Evolutionary conservation across 2,888 invertebrate species (phyloP), one percentile per base, ranked within the genome.

Genomic region (Lasioglossum calceatum): DNA sequence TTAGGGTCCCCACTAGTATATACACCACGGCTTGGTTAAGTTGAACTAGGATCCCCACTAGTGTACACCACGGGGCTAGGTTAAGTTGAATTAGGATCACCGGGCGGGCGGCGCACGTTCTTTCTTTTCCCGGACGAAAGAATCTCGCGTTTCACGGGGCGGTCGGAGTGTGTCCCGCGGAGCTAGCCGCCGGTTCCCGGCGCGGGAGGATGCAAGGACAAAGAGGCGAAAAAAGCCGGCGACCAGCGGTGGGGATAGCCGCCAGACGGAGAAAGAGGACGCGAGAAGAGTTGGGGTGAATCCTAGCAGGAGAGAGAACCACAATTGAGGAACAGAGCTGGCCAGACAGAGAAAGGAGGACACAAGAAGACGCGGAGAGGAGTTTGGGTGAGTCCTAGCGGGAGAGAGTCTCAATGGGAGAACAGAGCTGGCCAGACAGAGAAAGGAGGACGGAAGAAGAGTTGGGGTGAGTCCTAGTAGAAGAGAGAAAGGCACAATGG

Each of bases 141-240:
- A 91, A 90, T 90, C 87, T 91, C 89, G 89, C 91, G 87, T 81
- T 85, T 90, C 87, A 88, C 90, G 86, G 86, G 87, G 84, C 90
- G 77, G 84, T 83, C 79, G 82, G 91, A 89, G 88, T 89, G 87
- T 81, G 87, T 89, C 87, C 90, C 91, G 90, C 80, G 90, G 87
- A 85, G 91, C 88, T 90, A 87, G 86, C 90, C 88, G 88, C 85
- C 86, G 91, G 88, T 91, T 91, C 90, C 89, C 90, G 90, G 91
- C 89, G 91, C 91, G 91, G 91, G 91, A 91, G 91, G 91, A 91
- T 91, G 91, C 88, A 91, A 91, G 91, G 91, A 91, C 91, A 91
- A 91, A 91, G 91, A 90, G 90, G 85, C 88, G 89, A 91, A 91
- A 91, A 64, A 91, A 91, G 88, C 79, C 12, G 86, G 73, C 83